These are phyloP conservation scores for Oceanodroma leucorhoa DNA, from an alignment of 2,797 vertebrate genomes.

Conservation along the genomic window DNA sequence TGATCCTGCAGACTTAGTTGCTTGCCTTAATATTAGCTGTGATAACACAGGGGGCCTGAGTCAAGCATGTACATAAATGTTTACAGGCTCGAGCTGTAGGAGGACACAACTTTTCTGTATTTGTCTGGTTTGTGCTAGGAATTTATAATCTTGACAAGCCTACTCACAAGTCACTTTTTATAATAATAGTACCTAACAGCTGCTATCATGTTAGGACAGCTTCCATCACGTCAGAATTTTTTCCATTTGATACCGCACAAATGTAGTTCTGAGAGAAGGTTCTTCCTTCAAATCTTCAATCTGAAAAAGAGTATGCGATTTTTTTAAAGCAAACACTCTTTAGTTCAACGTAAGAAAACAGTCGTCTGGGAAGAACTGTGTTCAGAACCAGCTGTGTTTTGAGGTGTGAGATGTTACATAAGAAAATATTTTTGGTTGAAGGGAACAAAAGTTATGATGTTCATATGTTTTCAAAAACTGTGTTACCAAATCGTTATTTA, in stretches of 20 bases:
- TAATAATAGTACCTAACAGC: neutral
- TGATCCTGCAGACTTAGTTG: slow-evolving; percentile 12
- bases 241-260: neutral
- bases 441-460: neutral
- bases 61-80: neutral
- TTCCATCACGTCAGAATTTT: neutral
- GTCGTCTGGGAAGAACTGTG: neutral
- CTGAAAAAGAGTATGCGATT: neutral
- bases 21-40: neutral
- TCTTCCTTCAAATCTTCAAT: neutral
- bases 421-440: neutral
- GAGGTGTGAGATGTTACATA: neutral
- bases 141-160: neutral
- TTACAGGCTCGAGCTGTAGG: neutral
- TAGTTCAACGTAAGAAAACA: neutral
- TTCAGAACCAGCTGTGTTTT: neutral
- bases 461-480: neutral
- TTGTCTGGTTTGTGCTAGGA: neutral
- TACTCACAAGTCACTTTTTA: neutral
- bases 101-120: neutral
- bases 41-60: neutral
- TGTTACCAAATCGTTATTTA: neutral
- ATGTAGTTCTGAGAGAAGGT: neutral
- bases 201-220: neutral
- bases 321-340: neutral